Evolutionary conservation across 2,797 vertebrate species (phyloP), one percentile per base, ranked within the genome.

Genomic region (Darevskia mixta): DNA sequence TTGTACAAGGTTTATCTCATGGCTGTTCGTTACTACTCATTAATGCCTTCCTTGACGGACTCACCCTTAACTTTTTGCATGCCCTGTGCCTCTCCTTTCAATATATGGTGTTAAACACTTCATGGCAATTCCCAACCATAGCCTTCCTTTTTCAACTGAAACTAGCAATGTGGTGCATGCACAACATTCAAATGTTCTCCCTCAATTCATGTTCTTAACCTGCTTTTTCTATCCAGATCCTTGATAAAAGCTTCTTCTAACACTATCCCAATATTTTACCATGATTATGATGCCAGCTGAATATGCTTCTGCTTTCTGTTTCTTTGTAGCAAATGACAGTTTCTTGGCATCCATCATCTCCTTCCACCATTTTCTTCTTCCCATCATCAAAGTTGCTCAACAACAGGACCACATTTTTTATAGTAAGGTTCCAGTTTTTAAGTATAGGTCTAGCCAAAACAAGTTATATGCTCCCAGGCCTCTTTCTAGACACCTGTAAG

Each of bases 331-430:
- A 79, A 66, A 89, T 72, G 25, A 3, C 1, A 15, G 43, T 61
- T 88, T 91, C 86, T 75, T 67, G 76, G 2, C 71, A 58, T 41
- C 8, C 58, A 3, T 15, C 78, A 55, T 83, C 85, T 89, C 2
- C 89, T 91, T 18, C 1, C 0, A 8, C 81, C 82, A 0, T 75
- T 8, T 87, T 35, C 10, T 82, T 71, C 86, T 23, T 29, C 88
- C 0, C 38, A 4, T 32, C 41, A 27, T 64, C 18, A 3, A 38
- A 13, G 23, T 41, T 11, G 45, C 3, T 35, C 72, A 64, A 64
- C 20, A 64, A 64, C 20, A 32, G 3, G 17, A n/a, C 27, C 45
- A 55, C n/a, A 89, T 5, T 55, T 58, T 88, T 32, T 79, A 1
- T 15, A 45, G 17, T 27, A 83, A 4, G 0, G 76, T 29, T 79